Conservation (phyloP, 2,113 vertebrate species). For the Trematocara zebra region DNA sequence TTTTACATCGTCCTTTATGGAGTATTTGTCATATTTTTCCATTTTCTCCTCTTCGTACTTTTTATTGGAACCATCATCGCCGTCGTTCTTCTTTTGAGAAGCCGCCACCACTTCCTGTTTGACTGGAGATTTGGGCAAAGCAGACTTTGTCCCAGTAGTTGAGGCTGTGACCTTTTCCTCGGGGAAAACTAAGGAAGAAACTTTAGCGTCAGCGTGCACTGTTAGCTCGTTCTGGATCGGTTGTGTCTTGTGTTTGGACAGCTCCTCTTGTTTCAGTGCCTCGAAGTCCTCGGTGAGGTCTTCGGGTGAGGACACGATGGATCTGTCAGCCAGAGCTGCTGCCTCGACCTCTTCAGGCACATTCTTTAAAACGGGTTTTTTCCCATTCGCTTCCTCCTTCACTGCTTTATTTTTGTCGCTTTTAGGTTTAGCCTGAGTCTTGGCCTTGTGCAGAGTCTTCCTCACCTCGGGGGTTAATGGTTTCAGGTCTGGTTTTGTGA, state of each 20-base stretch:
- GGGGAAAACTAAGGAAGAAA: constrained; percentile 39
- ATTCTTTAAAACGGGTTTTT: constrained; percentile 68
- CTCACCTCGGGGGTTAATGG: constrained; percentile 93
- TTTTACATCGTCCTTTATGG: constrained; percentile 36
- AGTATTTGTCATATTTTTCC: constrained; percentile 61
- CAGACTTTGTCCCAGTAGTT: constrained; percentile 53
- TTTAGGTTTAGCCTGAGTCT: constrained; percentile 83
- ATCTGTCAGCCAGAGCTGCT: constrained; percentile 72
- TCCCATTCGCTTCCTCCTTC: constrained; percentile 74
- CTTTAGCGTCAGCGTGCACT: constrained; percentile 37
- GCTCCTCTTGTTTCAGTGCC: constrained; percentile 82
- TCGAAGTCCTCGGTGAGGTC: constrained; percentile 97
- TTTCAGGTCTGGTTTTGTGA: constrained; percentile 88
- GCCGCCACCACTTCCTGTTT: neutral
- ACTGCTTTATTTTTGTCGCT: constrained; percentile 79
- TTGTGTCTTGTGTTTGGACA: constrained; percentile 42
- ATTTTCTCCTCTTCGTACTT: constrained; percentile 73
- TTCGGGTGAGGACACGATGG: constrained; percentile 88
- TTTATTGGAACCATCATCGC: constrained; percentile 63
- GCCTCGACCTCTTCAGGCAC: constrained; percentile 55
- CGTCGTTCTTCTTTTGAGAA: constrained; percentile 4
- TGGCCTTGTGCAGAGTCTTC: constrained; percentile 92
- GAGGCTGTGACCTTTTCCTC: constrained; percentile 61
- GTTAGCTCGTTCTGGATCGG: constrained; percentile 11
- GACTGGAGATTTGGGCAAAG: constrained; percentile 34